Percentiles rank a stretch among this genome's conserved stretches.
Evolutionary conservation across 2,113 vertebrate species (phyloP).

Genomic region (Microcebus ravelobensis): DNA sequence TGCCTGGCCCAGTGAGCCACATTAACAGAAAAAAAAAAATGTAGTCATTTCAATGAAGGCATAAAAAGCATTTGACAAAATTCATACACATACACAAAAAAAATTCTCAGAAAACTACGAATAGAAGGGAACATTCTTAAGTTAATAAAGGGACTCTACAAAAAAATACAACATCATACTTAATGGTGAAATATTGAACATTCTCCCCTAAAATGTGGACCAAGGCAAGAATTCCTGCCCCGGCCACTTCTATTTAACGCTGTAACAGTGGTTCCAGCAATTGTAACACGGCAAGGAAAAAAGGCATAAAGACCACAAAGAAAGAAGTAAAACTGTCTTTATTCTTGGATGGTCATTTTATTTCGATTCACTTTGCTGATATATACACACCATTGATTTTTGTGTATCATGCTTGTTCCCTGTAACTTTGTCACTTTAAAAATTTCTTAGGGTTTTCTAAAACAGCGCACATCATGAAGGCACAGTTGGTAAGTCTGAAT

Average conservation of each 20-base stretch:
- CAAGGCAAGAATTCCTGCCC: background rate
- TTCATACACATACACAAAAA: background rate
- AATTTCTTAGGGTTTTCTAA: background rate
- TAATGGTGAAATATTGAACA: background rate
- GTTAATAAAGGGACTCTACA: background rate
- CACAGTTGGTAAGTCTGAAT: background rate
- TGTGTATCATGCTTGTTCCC: background rate
- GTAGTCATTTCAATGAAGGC: background rate
- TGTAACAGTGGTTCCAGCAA: background rate
- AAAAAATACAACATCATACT: background rate
- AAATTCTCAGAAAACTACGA: background rate
- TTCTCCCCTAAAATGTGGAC: background rate
- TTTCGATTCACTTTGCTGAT: background rate
- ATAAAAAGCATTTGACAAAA: background rate
- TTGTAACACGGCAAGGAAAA: background rate
- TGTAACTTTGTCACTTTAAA: background rate
- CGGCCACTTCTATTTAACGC: background rate
- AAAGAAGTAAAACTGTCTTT: background rate
- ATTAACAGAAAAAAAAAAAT: background rate
- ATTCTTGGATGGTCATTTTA: background rate
- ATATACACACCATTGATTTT: background rate
- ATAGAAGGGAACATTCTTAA: background rate
- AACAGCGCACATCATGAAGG: background rate
- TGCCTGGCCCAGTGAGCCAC: no score
- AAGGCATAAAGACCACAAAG: background rate